These are phyloP conservation scores for Tursiops truncatus DNA, from an alignment of 2,113 vertebrate species.

Conservation along the genomic window DNA sequence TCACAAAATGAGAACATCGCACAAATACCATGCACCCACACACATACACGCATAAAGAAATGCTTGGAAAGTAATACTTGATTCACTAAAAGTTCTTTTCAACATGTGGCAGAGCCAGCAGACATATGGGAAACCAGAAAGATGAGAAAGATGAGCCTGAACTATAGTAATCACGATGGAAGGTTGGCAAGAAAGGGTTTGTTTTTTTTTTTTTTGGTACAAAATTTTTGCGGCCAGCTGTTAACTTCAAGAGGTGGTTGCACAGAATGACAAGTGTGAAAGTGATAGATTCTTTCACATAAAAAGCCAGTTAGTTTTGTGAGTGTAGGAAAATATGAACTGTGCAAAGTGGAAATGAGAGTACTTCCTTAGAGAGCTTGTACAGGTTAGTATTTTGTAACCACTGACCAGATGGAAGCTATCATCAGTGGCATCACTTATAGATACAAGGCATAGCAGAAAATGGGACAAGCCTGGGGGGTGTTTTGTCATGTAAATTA, in stretches of 20 bases:
- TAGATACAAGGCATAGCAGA: background rate
- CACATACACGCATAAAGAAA: background rate
- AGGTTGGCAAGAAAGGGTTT: background rate
- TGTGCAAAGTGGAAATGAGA: background rate
- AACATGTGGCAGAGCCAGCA: background rate
- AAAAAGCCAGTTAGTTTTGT: background rate
- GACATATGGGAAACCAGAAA: slow-evolving; percentile 7
- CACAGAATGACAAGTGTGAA: slow-evolving; percentile 28
- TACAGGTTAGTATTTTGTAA: background rate
- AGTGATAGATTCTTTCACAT: background rate
- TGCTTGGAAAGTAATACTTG: background rate
- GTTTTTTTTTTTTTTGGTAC: background rate
- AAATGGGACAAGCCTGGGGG: background rate
- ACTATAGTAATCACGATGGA: background rate
- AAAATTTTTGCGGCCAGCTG: background rate
- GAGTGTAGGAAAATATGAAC: background rate
- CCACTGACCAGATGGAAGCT: background rate
- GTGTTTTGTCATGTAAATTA: background rate
- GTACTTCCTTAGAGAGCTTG: background rate
- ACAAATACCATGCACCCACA: background rate
- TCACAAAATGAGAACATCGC: background rate
- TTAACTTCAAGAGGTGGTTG: background rate
- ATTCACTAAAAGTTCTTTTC: background rate
- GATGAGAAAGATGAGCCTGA: background rate
- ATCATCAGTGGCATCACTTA: background rate